Evolutionary conservation across 1,140 invertebrate genomes (phyloP).

Genomic region (Drosophila nigromelanica): DNA sequence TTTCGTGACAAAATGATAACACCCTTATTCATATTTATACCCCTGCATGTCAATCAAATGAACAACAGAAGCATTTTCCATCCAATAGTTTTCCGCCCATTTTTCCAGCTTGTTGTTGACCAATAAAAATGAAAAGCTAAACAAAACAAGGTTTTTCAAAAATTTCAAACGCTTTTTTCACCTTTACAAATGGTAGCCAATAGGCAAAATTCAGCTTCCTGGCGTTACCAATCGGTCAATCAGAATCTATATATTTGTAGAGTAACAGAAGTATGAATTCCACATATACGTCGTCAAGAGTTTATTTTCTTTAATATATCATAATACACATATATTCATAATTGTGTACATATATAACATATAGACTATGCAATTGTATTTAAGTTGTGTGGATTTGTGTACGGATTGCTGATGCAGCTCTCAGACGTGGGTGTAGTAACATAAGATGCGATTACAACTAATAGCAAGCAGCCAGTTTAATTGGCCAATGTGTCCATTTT

Average conservation of each 20-base stretch:
- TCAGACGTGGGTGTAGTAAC: constrained; percentile 3
- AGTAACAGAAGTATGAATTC: neutral
- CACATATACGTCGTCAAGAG: constrained; percentile 22
- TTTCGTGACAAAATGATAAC: neutral
- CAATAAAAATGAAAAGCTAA: no score
- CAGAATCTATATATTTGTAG: no score
- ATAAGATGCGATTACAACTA: constrained; percentile 27
- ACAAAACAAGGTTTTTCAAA: no score
- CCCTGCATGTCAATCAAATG: no score
- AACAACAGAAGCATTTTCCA: no score
- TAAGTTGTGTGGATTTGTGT: constrained; percentile 1
- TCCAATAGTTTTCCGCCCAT: no score
- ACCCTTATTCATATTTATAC: no score
- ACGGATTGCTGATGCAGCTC: constrained; percentile 32
- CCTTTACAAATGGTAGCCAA: no score
- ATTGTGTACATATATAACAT: constrained; percentile 10
- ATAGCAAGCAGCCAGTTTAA: constrained; percentile 30
- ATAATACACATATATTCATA: constrained; percentile 26
- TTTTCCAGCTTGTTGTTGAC: no score
- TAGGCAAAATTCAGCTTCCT: no score
- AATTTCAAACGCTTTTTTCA: no score
- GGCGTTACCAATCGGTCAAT: no score
- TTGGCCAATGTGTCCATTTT: constrained; percentile 6
- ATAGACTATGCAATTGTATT: constrained; percentile 34
- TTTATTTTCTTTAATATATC: constrained; percentile 35